A percentile compares a stretch with the other conserved stretches of the same genome.
Conservation (phyloP, 2,888 invertebrate genomes). For the Phymatocera aterrima region DNA sequence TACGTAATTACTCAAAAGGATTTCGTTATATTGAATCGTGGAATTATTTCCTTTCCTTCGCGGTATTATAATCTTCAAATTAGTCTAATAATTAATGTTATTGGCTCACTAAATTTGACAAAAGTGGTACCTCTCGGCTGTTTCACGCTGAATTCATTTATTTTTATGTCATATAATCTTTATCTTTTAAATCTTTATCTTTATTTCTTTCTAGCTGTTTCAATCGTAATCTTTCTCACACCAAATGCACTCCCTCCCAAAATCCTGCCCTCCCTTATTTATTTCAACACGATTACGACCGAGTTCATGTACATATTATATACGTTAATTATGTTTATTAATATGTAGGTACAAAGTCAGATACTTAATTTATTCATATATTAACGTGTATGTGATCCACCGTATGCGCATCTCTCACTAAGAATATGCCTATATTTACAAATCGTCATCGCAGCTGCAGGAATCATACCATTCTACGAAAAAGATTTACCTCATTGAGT, state of each 20-base stretch:
- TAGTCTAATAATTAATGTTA: constrained; percentile 53
- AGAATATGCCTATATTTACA: constrained; percentile 71
- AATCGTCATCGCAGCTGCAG: constrained; percentile 68
- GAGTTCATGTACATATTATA: constrained; percentile 51
- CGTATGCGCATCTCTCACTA: constrained; percentile 53
- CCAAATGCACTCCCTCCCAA: constrained; percentile 33
- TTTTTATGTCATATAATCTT: constrained; percentile 8
- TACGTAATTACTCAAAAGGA: constrained; percentile 58
- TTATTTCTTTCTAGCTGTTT: constrained; percentile 13
- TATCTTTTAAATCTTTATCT: neutral
- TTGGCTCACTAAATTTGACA: constrained; percentile 62
- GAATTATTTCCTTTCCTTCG: constrained; percentile 52
- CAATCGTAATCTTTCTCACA: neutral
- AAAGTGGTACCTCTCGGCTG: constrained; percentile 61
- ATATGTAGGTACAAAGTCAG: constrained; percentile 72
- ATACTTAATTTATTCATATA: constrained; percentile 65
- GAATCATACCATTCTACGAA: constrained; percentile 38
- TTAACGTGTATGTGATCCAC: constrained; percentile 60
- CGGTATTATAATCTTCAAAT: constrained; percentile 40
- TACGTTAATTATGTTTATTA: constrained; percentile 60
- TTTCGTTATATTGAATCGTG: constrained; percentile 49
- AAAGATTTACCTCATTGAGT: neutral
- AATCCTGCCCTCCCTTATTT: constrained; percentile 33
- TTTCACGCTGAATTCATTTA: constrained; percentile 32
- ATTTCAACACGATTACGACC: constrained; percentile 52